Percentiles rank a stretch among this genome's conserved stretches.
phyloP scores from a whole-genome alignment of 2,797 vertebrate genomes.

The Micrastur ruficollis region DNA sequence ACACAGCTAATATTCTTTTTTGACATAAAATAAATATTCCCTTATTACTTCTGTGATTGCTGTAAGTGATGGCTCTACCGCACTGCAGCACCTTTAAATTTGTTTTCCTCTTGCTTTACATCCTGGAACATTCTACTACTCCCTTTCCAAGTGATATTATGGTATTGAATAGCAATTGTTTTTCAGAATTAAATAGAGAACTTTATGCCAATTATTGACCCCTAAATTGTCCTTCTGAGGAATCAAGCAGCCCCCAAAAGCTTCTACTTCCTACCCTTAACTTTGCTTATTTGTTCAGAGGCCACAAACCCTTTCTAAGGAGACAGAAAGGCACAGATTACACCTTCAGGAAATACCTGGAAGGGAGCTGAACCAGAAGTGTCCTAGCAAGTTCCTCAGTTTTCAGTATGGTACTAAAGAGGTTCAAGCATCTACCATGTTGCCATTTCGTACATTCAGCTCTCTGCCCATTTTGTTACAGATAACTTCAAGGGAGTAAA shows the following conservation, averaged over 20 bases:
- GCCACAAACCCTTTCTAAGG: neutral
- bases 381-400: neutral
- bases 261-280: neutral
- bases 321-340: neutral
- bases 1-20: neutral
- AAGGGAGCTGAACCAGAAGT: neutral
- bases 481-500: neutral
- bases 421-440: neutral
- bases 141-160: neutral
- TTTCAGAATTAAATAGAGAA: neutral
- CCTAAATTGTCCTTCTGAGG: neutral
- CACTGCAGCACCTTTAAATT: neutral
- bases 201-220: neutral
- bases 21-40: neutral
- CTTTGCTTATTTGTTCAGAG: neutral
- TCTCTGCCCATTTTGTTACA: neutral
- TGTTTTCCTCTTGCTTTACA: neutral
- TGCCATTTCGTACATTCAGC: neutral
- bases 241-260: neutral
- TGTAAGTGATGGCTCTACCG: neutral
- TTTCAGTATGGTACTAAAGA: neutral
- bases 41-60: neutral
- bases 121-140: neutral
- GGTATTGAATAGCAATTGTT: neutral
- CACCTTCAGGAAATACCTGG: neutral